phyloP scores from a whole-genome alignment of 2,888 invertebrate genomes.

The Leptopilina syphax region DNA sequence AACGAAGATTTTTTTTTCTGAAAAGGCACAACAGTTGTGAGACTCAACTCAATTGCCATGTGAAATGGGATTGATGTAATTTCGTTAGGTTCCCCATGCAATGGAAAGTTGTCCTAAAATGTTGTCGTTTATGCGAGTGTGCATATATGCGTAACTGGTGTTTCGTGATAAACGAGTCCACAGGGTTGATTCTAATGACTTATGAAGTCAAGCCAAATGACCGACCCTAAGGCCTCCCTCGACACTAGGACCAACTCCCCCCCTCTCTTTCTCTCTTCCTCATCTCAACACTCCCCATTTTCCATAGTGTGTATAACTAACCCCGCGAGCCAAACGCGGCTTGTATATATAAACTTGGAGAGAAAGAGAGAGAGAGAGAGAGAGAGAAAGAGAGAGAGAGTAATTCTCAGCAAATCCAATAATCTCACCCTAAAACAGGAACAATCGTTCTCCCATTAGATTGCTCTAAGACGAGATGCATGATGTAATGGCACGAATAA shows the following conservation, averaged over 20 bases:
- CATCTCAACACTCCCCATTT: no score
- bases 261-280: no score
- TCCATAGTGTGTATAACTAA: slow-evolving; percentile 42
- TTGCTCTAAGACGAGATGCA: slow-evolving; percentile 55
- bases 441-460: slow-evolving; percentile 60
- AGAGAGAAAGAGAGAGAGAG: slow-evolving; percentile 52
- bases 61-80: slow-evolving; percentile 77
- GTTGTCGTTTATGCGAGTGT: slow-evolving; percentile 27
- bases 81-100: slow-evolving; percentile 67
- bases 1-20: background rate
- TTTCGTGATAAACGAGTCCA: slow-evolving; percentile 66
- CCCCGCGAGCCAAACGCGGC: slow-evolving; percentile 44
- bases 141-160: slow-evolving; percentile 60
- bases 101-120: slow-evolving; percentile 35
- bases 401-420: slow-evolving; percentile 71
- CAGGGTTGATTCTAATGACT: slow-evolving; percentile 76
- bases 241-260: slow-evolving; percentile 48
- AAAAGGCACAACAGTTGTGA: slow-evolving; percentile 71
- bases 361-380: no score
- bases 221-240: slow-evolving; percentile 57
- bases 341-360: slow-evolving; percentile 42
- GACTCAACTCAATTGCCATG: slow-evolving; percentile 74
- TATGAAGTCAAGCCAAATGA: slow-evolving; percentile 77
- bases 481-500: slow-evolving; percentile 58
- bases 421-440: slow-evolving; percentile 61